Evolutionary conservation across 2,113 vertebrate genomes (phyloP), one percentile per base, ranked within the genome.

Genomic region (Narcine bancroftii): DNA sequence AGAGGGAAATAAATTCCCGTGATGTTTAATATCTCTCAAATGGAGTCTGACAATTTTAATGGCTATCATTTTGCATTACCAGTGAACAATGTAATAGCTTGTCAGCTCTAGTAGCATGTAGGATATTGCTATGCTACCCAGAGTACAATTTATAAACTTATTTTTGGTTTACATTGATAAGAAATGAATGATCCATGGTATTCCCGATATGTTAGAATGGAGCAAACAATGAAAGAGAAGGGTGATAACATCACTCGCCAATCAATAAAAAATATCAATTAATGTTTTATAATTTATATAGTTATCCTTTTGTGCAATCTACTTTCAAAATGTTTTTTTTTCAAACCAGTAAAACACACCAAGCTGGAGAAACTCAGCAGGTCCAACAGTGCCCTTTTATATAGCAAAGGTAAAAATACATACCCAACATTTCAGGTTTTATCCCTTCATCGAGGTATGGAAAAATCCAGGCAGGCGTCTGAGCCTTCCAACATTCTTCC

Each of bases 11-110:
- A 21, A 21, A 60, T 60, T 29, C 7, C 53, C 13, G 36, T 60
- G 56, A 42, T 87, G 81, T n/a, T 87, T 87, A 87, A 36, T 87
- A 87, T 60, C 81, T 87, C 15, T 87, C 15, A 19, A 87, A 36
- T 87, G 3, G 47, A 83, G 9, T 56, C 50, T 50, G 50, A 36
- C 33, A 87, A 15, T 87, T 87, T 60, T 60, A 63, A 60, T 63
- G 53, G 81, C 53, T n/a, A 36, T 17, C 0, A 36, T 87, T 87
- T 9, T 1, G 81, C 56, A 63, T 36, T 87, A n/a, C 5, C 53
- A 39, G 56, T 36, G 33, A 87, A 87, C 33, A 87, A 87, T n/a
- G 53, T 60, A 24, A 60, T 60, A 87, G 15, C 81, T 87, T 87
- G 81, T 87, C 81, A 60, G 56, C 17, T 87, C 36, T 87, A 60